Conservation (phyloP, 2,113 vertebrate genomes). For the Phaethon lepturus region DNA sequence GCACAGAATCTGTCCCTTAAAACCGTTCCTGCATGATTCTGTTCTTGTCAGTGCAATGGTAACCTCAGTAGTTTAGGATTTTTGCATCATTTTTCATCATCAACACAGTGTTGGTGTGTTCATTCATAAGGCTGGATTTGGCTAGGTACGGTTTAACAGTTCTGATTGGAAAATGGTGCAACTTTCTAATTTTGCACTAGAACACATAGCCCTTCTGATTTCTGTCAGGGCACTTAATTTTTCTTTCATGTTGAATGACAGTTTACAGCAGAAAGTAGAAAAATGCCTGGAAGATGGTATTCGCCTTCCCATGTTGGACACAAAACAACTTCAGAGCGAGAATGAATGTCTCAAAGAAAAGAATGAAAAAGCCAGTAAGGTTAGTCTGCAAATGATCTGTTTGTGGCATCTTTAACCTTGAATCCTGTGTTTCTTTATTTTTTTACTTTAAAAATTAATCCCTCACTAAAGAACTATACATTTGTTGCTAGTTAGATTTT, state of each 20-base stretch:
- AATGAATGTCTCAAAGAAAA: conserved; percentile 85
- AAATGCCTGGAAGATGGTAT: conserved; percentile 93
- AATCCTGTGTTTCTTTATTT: neutral
- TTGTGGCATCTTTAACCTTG: neutral
- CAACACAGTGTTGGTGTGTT: neutral
- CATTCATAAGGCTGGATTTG: neutral
- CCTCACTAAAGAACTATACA: neutral
- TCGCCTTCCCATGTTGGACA: conserved; percentile 89
- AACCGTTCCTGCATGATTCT: neutral
- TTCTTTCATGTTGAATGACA: conserved; percentile 64
- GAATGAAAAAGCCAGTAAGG: conserved; percentile 85
- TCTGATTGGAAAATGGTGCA: neutral
- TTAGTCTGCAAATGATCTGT: conserved; percentile 42
- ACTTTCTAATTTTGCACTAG: neutral
- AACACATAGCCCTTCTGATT: neutral
- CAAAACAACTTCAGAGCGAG: conserved; percentile 90
- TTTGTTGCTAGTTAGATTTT: neutral
- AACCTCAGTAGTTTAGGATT: neutral
- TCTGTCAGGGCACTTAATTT: neutral
- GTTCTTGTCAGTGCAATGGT: neutral
- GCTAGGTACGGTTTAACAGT: neutral
- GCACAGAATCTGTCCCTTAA: neutral
- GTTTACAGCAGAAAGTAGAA: conserved; percentile 93
- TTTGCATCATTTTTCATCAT: neutral
- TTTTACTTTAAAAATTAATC: neutral